Evolutionary conservation across 1,140 invertebrate species (phyloP), one percentile per base, ranked within the genome.

Genomic region (Triops longicaudatus): DNA sequence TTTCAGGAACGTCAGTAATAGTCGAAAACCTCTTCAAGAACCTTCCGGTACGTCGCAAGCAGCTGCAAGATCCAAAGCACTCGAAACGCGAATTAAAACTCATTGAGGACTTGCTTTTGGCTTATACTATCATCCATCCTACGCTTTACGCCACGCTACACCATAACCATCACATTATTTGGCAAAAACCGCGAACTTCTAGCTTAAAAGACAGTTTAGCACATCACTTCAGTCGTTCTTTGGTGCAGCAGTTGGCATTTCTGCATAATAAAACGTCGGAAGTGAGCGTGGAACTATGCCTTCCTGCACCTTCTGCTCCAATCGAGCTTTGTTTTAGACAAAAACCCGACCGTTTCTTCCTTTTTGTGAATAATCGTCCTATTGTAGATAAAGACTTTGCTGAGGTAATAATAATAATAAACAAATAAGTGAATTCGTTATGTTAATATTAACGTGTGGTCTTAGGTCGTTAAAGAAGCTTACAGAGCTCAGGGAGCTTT

Each of bases 31-130:
- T 91, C 43, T 91, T 91, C 81, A 87, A 86, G 80, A 86, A 87
- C 73, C 78, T 90, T 22, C 90, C 90, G 74, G 90, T 91, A 0
- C 83, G 90, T 26, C 81, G 82, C 80, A 87, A 91, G 81, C 86
- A 86, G 78, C 86, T 89, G 73, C 86, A 82, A 72, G 85, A 84
- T 63, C 79, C 80, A 14, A 87, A 86, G 78, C 84, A 84, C 78
- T 82, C 85, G 26, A 87, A 84, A 79, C 87, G 89, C 73, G 88
- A 89, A 80, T 79, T 90, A 14, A 89, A 88, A 83, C 85, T 85
- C 79, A 82, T 89, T 26, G 89, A 91, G 82, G 83, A 82, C 50
- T 79, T 89, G 26, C 81, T 90, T 11, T 87, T 88, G 81, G 82
- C 82, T 17, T 88, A 85, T 81, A 85, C 84, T 26, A 84, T 89